A percentile compares a stretch with the other conserved stretches of the same genome.
Evolutionary conservation across 2,797 vertebrate species (phyloP).

Genomic region (Enteromius afrohamiltoni): DNA sequence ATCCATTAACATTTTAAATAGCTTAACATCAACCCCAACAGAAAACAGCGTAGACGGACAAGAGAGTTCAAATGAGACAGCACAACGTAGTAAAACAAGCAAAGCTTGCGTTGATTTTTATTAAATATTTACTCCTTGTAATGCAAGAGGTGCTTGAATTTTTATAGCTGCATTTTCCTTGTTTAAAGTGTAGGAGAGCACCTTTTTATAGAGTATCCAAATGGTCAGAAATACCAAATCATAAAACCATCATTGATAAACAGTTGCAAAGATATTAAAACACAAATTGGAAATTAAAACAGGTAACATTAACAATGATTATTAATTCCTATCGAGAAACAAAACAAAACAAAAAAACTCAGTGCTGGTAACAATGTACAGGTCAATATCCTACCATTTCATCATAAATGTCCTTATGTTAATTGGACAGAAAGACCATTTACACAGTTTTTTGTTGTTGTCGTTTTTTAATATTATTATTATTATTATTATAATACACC

Average conservation of each 20-base stretch:
- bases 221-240: conserved; percentile 72
- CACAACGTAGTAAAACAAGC: conserved; percentile 59
- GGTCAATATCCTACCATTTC: conserved; percentile 67
- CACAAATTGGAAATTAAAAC: conserved; percentile 71
- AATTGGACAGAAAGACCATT: conserved; percentile 54
- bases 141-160: conserved; percentile 66
- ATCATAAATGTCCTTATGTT: conserved; percentile 59
- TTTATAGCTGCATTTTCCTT: conserved; percentile 81
- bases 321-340: conserved; percentile 28
- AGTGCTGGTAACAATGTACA: conserved; percentile 77
- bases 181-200: conserved; percentile 84
- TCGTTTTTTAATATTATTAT: not conserved
- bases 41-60: conserved; percentile 9
- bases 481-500: conserved; percentile 55
- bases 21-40: conserved; percentile 4
- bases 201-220: conserved; percentile 75
- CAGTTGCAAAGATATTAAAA: conserved; percentile 72
- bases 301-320: conserved; percentile 71
- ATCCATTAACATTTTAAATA: not conserved
- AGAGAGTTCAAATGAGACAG: conserved; percentile 22
- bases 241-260: conserved; percentile 71
- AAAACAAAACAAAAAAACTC: conserved; percentile 68
- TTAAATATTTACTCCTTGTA: conserved; percentile 66
- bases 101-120: conserved; percentile 64
- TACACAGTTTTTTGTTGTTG: conserved; percentile 47